Evolutionary conservation across 2,797 vertebrate species (phyloP), one percentile per base, ranked within the genome.

Genomic region (Antrozous pallidus): DNA sequence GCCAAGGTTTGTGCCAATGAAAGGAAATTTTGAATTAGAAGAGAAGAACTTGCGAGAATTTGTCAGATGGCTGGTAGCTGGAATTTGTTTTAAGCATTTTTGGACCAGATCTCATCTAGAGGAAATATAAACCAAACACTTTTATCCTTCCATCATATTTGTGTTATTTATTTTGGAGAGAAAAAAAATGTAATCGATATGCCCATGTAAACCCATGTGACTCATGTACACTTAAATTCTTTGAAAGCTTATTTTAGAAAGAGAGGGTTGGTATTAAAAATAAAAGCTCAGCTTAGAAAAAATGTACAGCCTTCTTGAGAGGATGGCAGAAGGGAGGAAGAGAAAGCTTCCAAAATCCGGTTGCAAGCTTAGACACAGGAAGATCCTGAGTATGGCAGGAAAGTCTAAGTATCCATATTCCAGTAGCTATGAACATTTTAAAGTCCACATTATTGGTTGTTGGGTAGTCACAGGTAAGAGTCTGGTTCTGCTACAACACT

Each of bases 91-190:
- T 85, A 85, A 93, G 73, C 63, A 47, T 93, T 90, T 61, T 87
- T 90, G 79, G 69, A 88, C 24, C 69, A 95, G 24, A 95, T 91
- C 56, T 61, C 42, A 88, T 45, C 16, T 69, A 31, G 20, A n/a
- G 28, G 61, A 81, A 91, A 94, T 73, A 33, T 38, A 95, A 96
- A 88, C 12, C n/a, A 91, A 94, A 93, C 33, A 75, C 51, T 91
- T 92, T 70, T 84, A 94, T 94, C 38, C 10, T 56, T 90, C 71
- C 63, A 85, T 94, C 65, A 61, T 85, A 93, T 95, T 90, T 88
- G n/a, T 93, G 56, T 54, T 95, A 67, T 94, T 95, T 97, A 91
- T 88, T 95, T 94, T 93, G 38, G 17, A 86, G 36, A 18, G 42
- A 17, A 45, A 36, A 49, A 40, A 88, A 81, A 78, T 61, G 45